These are phyloP conservation scores for Cryptocheilus praepositus DNA, from an alignment of 2,888 invertebrate genomes.

Conservation along the genomic window DNA sequence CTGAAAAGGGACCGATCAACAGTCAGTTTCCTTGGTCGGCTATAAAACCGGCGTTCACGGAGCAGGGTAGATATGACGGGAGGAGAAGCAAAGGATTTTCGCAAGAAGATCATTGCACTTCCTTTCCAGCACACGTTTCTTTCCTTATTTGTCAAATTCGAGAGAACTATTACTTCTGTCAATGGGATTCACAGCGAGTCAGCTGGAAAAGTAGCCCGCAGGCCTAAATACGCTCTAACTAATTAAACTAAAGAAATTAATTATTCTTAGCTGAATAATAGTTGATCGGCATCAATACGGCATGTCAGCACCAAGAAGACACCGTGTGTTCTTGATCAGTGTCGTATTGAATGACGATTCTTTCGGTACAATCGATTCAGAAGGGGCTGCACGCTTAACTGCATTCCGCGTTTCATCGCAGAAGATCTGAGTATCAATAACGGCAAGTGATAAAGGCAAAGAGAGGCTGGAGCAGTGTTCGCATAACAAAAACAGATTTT, in stretches of 20 bases:
- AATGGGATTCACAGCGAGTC: constrained; percentile 64
- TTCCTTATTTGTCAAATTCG: no score
- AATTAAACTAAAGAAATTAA: constrained; percentile 46
- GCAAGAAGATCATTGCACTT: no score
- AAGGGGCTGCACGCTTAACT: constrained; percentile 16
- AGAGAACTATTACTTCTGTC: constrained; percentile 46
- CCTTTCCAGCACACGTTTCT: no score
- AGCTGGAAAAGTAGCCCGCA: constrained; percentile 71
- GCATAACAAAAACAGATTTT: no score
- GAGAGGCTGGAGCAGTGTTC: not conserved
- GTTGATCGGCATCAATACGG: constrained; percentile 39
- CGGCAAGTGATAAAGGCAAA: not conserved
- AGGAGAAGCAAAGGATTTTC: not conserved
- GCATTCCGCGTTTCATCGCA: constrained; percentile 17
- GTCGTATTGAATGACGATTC: constrained; percentile 39
- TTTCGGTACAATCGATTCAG: constrained; percentile 26
- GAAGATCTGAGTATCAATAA: no score
- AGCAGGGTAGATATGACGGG: no score
- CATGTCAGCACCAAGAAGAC: constrained; percentile 18
- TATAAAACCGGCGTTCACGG: no score
- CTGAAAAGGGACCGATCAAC: no score
- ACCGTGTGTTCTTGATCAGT: constrained; percentile 29
- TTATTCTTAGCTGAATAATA: constrained; percentile 40
- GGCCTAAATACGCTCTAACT: constrained; percentile 71
- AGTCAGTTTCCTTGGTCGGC: no score